Base-by-base conservation (phyloP, 1,140 invertebrate genomes). In the Aphelinus certus region DNA sequence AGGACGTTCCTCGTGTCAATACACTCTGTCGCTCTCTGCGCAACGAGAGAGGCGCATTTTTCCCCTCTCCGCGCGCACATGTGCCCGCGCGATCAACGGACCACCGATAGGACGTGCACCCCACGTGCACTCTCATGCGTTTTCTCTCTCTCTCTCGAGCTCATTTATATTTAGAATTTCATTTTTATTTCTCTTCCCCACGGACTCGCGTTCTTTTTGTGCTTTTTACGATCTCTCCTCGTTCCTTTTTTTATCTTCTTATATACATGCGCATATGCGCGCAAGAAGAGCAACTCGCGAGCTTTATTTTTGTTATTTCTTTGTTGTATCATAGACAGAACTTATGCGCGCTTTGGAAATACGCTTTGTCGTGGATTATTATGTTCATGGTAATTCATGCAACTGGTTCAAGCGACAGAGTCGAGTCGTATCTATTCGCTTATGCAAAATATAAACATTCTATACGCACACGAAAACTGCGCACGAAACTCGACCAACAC, bases 161-260 rank as follows among this genome's bases (percentile, higher is more conserved):
- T 42, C 2, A 47, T 58, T 57, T 68, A 68, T 68, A 68, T 57
- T 68, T 68, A 68, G 55, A 68, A n/a, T 43, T 26, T 26, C 26
- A 26, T 26, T 26, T 26, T 26, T 26, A 26, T 26, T 26, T 26
- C 26, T 26, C 26, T 26, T 26, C 26, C 26, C 26, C 26, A 26
- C 26, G 26, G 26, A 57, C 9, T n/a, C 43, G 45, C 10, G 2
- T 3, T 9, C 42, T 9, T 58, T 58, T 26, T 58, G 43, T 58
- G 26, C 43, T 58, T 58, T 9, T 58, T 42, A n/a, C n/a, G 57
- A 3, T 58, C 2, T 42, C 26, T 42, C n/a, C 26, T n/a, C 57
- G 2, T 2, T 42, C 43, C 57, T 3, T 3, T 10, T 56, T 10
- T 56, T 56, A 56, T 56, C 26, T 56, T 56, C 55, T 10, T 56